Evolutionary conservation across 2,888 invertebrate genomes (phyloP).

Genomic region (Hydropsyche betteni): DNA sequence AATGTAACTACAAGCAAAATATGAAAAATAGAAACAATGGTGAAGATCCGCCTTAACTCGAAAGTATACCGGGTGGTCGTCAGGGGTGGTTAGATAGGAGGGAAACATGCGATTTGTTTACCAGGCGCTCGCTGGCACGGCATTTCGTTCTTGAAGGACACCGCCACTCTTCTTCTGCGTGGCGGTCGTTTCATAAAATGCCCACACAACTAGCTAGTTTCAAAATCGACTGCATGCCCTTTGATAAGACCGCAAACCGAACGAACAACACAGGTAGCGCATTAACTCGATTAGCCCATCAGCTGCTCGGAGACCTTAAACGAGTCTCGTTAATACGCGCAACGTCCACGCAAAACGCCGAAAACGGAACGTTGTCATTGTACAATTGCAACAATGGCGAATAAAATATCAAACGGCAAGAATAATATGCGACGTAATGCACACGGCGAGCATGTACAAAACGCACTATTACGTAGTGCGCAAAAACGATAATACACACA

Average conservation of each 20-base stretch:
- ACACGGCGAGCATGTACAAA: not conserved
- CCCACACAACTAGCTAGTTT: constrained; percentile 9
- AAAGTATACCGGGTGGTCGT: constrained; percentile 5
- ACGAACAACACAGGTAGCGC: too few relatives aligned
- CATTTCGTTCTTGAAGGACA: constrained; percentile 35
- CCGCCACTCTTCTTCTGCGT: constrained; percentile 5
- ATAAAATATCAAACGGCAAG: too few relatives aligned
- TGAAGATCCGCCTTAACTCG: constrained; percentile 7
- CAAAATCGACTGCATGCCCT: constrained; percentile 7
- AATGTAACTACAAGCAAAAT: too few relatives aligned
- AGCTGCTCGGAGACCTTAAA: too few relatives aligned
- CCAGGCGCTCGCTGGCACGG: constrained; percentile 49
- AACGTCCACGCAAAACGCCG: too few relatives aligned
- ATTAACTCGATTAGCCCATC: too few relatives aligned
- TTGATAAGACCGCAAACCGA: constrained; percentile 15
- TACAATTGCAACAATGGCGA: too few relatives aligned
- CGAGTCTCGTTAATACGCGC: too few relatives aligned
- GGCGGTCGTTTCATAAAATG: constrained; percentile 11
- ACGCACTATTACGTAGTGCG: not conserved
- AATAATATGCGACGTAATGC: not conserved
- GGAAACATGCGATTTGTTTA: constrained; percentile 43
- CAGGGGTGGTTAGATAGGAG: constrained; percentile 25
- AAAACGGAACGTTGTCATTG: too few relatives aligned
- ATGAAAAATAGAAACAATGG: not conserved
- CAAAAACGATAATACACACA: not conserved